phyloP scores from a whole-genome alignment of 2,113 vertebrate genomes.

The Triplophysa tibetana region DNA sequence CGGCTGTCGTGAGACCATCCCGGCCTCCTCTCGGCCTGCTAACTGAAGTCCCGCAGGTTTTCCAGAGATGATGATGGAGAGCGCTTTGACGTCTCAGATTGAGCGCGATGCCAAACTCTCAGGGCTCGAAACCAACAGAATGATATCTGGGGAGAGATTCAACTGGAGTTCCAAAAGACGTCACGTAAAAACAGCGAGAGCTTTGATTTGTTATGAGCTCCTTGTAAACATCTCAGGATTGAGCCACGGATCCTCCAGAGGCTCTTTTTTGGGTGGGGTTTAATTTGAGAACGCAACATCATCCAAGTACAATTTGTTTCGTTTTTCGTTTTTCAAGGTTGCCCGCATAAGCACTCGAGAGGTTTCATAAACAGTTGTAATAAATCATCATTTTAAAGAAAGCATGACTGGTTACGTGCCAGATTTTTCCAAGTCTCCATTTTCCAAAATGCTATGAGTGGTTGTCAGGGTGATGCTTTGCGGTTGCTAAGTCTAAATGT shows the following conservation, averaged over 20 bases:
- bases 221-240: constrained; percentile 44
- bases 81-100: constrained; percentile 29
- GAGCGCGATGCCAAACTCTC: constrained; percentile 33
- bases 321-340: constrained; percentile 15
- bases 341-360: constrained; percentile 14
- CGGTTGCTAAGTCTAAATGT: neutral
- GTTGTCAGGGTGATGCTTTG: neutral
- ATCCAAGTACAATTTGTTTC: no score
- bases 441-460: neutral
- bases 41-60: constrained; percentile 31
- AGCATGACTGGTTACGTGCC: constrained; percentile 9
- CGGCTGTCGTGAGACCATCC: constrained; percentile 4
- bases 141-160: constrained; percentile 46
- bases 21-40: constrained; percentile 11
- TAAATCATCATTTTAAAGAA: constrained; percentile 1
- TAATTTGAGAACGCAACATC: neutral
- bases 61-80: constrained; percentile 26
- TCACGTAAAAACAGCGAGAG: constrained; percentile 33
- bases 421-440: neutral
- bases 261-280: constrained; percentile 19
- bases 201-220: constrained; percentile 45
- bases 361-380: constrained; percentile 4
- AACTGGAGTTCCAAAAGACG: constrained; percentile 27
- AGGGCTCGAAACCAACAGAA: constrained; percentile 25
- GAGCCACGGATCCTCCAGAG: constrained; percentile 39